Conservation (phyloP, 2,797 vertebrate genomes). For the Champsocephalus gunnari region DNA sequence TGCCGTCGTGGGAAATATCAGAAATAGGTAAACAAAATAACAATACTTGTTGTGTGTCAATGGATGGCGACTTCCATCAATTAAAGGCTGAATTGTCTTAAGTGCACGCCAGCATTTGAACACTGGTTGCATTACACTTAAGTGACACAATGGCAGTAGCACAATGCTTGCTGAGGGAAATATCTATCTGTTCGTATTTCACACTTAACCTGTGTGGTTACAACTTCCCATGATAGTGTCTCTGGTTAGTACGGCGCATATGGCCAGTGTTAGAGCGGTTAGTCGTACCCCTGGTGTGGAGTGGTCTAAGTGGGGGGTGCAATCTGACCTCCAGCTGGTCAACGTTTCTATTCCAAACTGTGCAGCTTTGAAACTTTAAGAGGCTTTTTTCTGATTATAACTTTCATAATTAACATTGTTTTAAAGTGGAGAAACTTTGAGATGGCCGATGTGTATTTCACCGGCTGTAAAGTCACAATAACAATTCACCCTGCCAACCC, state of each 20-base stretch:
- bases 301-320: no score
- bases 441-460: background rate
- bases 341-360: background rate
- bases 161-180: background rate
- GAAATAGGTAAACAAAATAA: background rate
- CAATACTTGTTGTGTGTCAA: background rate
- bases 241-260: no score
- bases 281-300: no score
- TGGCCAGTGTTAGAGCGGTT: no score
- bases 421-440: background rate
- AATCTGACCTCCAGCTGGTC: no score
- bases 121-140: background rate
- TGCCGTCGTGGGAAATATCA: background rate
- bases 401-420: background rate
- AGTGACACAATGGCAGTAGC: background rate
- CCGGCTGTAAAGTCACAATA: background rate
- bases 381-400: background rate
- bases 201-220: no score
- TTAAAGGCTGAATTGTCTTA: background rate
- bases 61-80: background rate
- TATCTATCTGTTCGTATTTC: background rate
- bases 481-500: background rate
- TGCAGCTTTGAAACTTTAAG: background rate
- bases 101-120: no score
- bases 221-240: no score